A percentile compares a stretch with the other conserved stretches of the same genome.
Evolutionary conservation across 2,888 invertebrate genomes (phyloP).

Genomic region (Acronicta psi): DNA sequence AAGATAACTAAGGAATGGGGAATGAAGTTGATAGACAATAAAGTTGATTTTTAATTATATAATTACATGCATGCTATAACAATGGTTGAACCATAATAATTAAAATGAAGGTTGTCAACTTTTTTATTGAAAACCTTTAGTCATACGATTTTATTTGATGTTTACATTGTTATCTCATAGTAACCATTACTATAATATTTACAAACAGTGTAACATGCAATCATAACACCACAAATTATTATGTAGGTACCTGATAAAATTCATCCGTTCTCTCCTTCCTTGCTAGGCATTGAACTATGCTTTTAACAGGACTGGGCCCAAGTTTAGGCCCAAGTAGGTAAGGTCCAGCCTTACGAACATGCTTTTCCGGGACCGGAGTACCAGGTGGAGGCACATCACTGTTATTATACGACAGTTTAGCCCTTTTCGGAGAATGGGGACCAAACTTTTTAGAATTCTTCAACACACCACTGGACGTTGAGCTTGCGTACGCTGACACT

Average conservation of each 20-base stretch:
- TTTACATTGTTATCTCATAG: not conserved
- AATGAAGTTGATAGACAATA: not conserved
- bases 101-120: not conserved
- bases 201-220: constrained; percentile 10
- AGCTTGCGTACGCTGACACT: constrained; percentile 73
- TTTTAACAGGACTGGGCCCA: constrained; percentile 93
- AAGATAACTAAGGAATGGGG: too few relatives aligned
- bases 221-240: not conserved
- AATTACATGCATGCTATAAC: not conserved
- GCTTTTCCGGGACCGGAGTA: constrained; percentile 86
- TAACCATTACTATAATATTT: constrained; percentile 6
- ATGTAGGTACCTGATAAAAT: constrained; percentile 90
- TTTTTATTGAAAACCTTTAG: not conserved
- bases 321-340: constrained; percentile 92
- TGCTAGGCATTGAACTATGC: constrained; percentile 93
- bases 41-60: not conserved
- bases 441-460: constrained; percentile 74
- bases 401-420: constrained; percentile 71
- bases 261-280: constrained; percentile 91
- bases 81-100: not conserved
- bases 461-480: constrained; percentile 72
- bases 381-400: constrained; percentile 85
- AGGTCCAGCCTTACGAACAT: constrained; percentile 90
- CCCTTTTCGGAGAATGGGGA: constrained; percentile 67
- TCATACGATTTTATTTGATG: not conserved